Conservation (phyloP, 2,113 vertebrate genomes). For the Scortum barcoo region DNA sequence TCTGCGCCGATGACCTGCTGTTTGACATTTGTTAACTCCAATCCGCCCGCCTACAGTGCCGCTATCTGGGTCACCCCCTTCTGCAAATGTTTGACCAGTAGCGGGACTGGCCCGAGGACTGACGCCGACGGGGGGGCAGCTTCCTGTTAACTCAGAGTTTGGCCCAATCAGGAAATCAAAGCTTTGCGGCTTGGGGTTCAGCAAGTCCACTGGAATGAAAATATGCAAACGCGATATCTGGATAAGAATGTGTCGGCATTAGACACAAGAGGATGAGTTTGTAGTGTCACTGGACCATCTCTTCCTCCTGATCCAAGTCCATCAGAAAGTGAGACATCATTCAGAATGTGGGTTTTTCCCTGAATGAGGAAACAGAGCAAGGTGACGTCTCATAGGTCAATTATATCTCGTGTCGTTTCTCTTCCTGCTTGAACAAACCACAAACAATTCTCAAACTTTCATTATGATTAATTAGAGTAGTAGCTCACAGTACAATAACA, state of each 20-base stretch:
- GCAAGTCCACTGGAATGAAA: constrained; percentile 19
- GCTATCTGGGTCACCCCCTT: constrained; percentile 8
- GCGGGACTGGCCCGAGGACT: background rate
- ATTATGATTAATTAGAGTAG: constrained; percentile 12
- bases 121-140: background rate
- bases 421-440: background rate
- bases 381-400: background rate
- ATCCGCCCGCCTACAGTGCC: background rate
- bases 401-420: background rate
- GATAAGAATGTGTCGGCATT: background rate
- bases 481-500: background rate
- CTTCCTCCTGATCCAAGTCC: background rate
- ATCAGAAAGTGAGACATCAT: background rate
- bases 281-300: too few relatives aligned
- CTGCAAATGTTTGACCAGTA: constrained; percentile 26
- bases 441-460: constrained; percentile 32
- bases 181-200: constrained; percentile 1
- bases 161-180: constrained; percentile 47
- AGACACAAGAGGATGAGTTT: background rate
- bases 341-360: constrained; percentile 15
- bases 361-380: constrained; percentile 26
- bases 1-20: background rate
- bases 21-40: constrained; percentile 24
- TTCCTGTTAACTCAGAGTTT: constrained; percentile 30
- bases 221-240: constrained; percentile 9